Conservation (phyloP, 2,797 vertebrate species). For the Allobates femoralis region DNA sequence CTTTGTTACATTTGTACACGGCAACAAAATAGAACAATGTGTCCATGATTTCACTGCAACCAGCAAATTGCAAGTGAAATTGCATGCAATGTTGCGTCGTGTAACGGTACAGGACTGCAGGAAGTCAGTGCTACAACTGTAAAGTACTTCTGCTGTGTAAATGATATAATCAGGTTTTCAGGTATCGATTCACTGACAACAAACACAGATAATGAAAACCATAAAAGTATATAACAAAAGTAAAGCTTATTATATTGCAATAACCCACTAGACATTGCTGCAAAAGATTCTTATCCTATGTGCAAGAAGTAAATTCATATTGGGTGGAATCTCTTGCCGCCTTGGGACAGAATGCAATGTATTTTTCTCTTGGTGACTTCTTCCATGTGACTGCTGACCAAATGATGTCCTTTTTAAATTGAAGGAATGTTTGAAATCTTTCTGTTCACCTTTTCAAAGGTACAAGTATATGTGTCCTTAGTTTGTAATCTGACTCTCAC, state of each 20-base stretch:
- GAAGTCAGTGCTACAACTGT: background rate
- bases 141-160: background rate
- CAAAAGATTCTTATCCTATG: background rate
- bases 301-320: background rate
- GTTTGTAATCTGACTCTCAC: slow-evolving; percentile 53
- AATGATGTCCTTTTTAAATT: slow-evolving; percentile 26
- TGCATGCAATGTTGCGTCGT: too few relatives aligned
- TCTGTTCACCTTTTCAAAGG: slow-evolving; percentile 17
- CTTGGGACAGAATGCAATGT: background rate
- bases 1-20: too few relatives aligned
- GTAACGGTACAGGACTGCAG: too few relatives aligned
- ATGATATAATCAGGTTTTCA: background rate
- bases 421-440: slow-evolving; percentile 8
- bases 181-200: background rate
- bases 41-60: too few relatives aligned
- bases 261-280: background rate
- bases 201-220: background rate
- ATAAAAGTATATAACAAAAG: too few relatives aligned
- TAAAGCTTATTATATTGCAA: too few relatives aligned
- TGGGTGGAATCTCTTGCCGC: background rate
- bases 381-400: background rate
- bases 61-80: too few relatives aligned
- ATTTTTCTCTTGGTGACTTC: background rate
- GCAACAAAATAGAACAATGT: too few relatives aligned
- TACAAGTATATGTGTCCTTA: slow-evolving; percentile 36